Percentiles rank a stretch among this genome's conserved stretches.
Conservation (phyloP, 2,797 vertebrate genomes). For the Galaxias olidus region DNA sequence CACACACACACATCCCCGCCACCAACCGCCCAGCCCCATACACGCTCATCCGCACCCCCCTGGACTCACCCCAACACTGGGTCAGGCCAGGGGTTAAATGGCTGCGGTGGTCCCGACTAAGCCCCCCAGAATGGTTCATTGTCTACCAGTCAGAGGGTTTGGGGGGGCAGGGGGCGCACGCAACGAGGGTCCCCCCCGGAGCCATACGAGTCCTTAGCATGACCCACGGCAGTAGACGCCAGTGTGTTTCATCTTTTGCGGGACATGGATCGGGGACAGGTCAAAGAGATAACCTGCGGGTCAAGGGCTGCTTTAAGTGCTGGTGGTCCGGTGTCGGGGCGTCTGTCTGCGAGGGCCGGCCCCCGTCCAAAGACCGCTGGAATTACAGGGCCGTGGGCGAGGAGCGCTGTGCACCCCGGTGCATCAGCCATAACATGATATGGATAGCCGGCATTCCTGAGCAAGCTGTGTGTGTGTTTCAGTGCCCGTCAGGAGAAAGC, state of each 20-base stretch:
- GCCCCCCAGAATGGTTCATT: constrained; percentile 72
- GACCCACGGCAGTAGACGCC: constrained; percentile 53
- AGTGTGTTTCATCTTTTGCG: constrained; percentile 69
- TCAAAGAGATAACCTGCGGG: constrained; percentile 66
- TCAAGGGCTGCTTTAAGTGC: constrained; percentile 56
- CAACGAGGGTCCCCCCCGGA: constrained; percentile 42
- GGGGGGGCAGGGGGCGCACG: constrained; percentile 39
- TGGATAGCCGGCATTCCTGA: constrained; percentile 57
- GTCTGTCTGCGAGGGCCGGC: constrained; percentile 33
- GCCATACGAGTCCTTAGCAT: constrained; percentile 68
- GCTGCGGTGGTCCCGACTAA: constrained; percentile 61
- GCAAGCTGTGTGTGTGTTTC: neutral
- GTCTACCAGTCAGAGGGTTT: constrained; percentile 50
- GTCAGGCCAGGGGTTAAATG: constrained; percentile 78
- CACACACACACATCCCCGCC: constrained; percentile 38
- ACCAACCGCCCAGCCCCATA: constrained; percentile 51
- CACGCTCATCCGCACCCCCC: constrained; percentile 55
- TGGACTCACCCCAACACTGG: constrained; percentile 66
- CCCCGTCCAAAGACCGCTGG: constrained; percentile 55
- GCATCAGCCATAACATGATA: constrained; percentile 67
- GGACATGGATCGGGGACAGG: constrained; percentile 59
- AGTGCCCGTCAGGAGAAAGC: too few species aligned
- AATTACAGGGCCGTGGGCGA: constrained; percentile 55
- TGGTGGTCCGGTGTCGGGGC: constrained; percentile 57
- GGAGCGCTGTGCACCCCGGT: constrained; percentile 42